Percentiles rank a stretch among this genome's conserved stretches.
Conservation (phyloP, 1,140 invertebrate genomes). For the Trachymyrmex cornetzi region DNA sequence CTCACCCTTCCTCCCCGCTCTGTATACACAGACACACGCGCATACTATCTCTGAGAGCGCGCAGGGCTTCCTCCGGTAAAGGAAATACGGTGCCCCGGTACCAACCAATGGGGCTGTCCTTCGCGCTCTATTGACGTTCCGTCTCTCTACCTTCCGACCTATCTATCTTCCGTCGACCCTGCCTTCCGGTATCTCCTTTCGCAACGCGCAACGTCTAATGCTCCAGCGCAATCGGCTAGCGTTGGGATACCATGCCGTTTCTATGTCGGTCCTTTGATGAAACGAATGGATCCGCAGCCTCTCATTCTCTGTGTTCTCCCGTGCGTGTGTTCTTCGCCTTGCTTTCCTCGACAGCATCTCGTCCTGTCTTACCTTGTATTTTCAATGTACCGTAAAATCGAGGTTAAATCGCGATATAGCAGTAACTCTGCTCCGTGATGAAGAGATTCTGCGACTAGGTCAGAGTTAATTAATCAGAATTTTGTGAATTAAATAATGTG, state of each 20-base stretch:
- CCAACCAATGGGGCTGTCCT: constrained; percentile 58
- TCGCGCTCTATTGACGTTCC: constrained; percentile 63
- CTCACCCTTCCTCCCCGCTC: not conserved
- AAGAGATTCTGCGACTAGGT: not conserved
- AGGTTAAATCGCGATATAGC: constrained; percentile 30
- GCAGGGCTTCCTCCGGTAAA: constrained; percentile 63
- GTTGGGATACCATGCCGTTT: constrained; percentile 36
- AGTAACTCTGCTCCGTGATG: not conserved
- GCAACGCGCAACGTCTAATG: constrained; percentile 48
- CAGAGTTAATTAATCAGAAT: constrained; percentile 18
- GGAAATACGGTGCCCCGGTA: constrained; percentile 67
- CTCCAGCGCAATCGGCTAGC: constrained; percentile 27
- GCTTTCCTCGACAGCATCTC: constrained; percentile 42
- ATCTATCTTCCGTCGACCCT: constrained; percentile 59
- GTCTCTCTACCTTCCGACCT: constrained; percentile 61
- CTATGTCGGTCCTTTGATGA: constrained; percentile 50
- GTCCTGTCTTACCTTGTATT: constrained; percentile 33
- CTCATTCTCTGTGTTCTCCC: constrained; percentile 46
- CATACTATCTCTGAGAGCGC: constrained; percentile 28
- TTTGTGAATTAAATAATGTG: not conserved
- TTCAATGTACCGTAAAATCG: constrained; percentile 51
- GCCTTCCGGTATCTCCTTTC: constrained; percentile 60
- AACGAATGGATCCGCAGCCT: constrained; percentile 55
- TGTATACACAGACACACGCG: constrained; percentile 8
- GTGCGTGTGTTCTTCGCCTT: constrained; percentile 40